Percentiles rank a stretch among this genome's conserved stretches.
Evolutionary conservation across 2,113 vertebrate species (phyloP).

Genomic region (Hippoglossus stenolepis): DNA sequence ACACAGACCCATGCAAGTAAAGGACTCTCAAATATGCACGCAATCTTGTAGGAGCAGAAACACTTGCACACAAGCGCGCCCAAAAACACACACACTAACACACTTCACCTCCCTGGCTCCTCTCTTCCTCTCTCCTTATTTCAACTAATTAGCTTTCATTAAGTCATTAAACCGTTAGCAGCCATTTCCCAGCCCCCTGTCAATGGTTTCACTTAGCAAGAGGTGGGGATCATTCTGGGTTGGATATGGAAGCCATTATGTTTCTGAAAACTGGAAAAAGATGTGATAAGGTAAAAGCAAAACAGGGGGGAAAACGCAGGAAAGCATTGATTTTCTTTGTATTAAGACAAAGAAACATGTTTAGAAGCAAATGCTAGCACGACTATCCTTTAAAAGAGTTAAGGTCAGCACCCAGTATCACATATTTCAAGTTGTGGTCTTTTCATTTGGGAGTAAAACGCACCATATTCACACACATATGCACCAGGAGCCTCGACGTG

Average conservation of each 20-base stretch:
- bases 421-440: conserved; percentile 24
- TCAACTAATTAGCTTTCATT: conserved; percentile 74
- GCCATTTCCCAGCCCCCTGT: conserved; percentile 61
- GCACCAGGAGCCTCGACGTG: conserved; percentile 26
- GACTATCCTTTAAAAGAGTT: conserved; percentile 3
- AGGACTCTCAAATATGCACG: not conserved
- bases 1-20: not conserved
- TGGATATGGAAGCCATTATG: conserved; percentile 36
- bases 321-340: not conserved
- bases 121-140: conserved; percentile 53
- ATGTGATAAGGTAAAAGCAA: conserved; percentile 6
- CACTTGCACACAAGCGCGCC: not conserved
- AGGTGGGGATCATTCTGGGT: not conserved
- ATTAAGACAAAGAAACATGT: too few species aligned
- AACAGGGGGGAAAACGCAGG: not conserved
- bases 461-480: conserved; percentile 22
- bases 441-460: conserved; percentile 45
- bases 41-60: conserved; percentile 5
- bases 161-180: conserved; percentile 76
- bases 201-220: conserved; percentile 48
- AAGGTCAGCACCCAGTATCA: not conserved
- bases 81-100: conserved; percentile 28
- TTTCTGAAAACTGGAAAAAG: conserved; percentile 14
- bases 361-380: too few species aligned
- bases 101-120: conserved; percentile 34